These are phyloP conservation scores for Latheticus oryzae DNA, from an alignment of 2,888 invertebrate genomes.

Conservation along the genomic window DNA sequence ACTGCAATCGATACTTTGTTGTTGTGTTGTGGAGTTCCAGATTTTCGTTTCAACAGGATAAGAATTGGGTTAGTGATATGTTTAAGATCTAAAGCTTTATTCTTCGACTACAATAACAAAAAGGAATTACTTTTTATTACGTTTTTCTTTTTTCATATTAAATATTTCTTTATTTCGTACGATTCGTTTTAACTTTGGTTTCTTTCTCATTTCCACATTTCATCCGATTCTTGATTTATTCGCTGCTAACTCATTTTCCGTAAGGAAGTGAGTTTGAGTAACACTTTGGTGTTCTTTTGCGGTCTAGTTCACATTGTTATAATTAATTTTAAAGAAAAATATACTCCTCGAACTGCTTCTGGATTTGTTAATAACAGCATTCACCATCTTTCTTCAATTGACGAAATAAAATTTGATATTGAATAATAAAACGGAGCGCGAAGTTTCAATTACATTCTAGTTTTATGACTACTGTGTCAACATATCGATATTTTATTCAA, in stretches of 20 bases:
- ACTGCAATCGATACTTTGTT: constrained; percentile 1
- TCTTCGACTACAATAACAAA: constrained; percentile 2
- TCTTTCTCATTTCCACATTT: neutral
- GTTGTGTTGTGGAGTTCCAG: neutral
- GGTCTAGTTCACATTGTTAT: constrained; percentile 20
- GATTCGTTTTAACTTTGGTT: constrained; percentile 1
- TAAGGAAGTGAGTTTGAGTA: constrained; percentile 8
- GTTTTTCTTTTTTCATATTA: neutral
- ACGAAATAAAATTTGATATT: too few species aligned
- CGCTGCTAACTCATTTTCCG: neutral
- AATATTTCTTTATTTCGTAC: neutral
- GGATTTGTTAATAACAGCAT: too few species aligned
- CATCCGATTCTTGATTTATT: constrained; percentile 6
- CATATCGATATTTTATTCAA: too few species aligned
- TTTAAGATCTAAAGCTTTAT: constrained; percentile 21
- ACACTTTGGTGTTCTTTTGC: constrained; percentile 11
- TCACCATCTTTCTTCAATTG: too few species aligned
- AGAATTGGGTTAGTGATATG: constrained; percentile 15
- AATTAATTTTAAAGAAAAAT: constrained; percentile 25
- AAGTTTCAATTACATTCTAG: too few species aligned
- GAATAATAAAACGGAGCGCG: too few species aligned
- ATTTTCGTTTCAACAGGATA: constrained; percentile 1
- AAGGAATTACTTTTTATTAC: constrained; percentile 4
- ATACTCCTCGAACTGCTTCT: too few species aligned
- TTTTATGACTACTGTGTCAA: too few species aligned